Evolutionary conservation across 2,113 vertebrate species (phyloP).

Genomic region (Zootoca vivipara): DNA sequence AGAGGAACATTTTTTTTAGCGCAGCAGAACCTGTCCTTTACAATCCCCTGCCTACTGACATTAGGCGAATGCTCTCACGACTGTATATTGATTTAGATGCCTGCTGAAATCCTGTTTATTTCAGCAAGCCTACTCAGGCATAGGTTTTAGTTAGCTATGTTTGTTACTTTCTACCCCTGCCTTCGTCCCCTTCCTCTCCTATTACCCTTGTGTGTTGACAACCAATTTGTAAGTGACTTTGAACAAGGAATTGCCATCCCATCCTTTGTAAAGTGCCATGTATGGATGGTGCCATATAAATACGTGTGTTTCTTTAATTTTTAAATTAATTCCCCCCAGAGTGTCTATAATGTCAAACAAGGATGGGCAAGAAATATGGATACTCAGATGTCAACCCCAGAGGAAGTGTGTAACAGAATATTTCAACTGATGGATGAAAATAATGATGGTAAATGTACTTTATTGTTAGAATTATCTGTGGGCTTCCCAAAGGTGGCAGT

Average conservation of each 20-base stretch:
- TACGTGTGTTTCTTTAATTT: not conserved
- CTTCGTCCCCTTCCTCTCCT: not conserved
- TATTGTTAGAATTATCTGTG: not conserved
- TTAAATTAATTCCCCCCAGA: constrained; percentile 36
- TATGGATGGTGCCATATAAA: not conserved
- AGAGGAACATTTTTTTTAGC: too few species aligned
- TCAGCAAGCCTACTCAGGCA: too few species aligned
- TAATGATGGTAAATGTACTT: constrained; percentile 66
- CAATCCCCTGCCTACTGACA: too few species aligned
- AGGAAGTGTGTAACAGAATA: constrained; percentile 73
- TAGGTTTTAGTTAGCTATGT: too few species aligned
- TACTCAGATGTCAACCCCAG: constrained; percentile 42
- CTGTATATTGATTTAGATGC: too few species aligned
- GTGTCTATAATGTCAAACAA: constrained; percentile 72
- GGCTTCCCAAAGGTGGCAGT: not conserved
- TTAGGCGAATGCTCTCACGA: too few species aligned
- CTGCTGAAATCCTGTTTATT: too few species aligned
- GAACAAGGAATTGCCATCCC: not conserved
- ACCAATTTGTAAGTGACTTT: not conserved
- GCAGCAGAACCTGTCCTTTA: too few species aligned
- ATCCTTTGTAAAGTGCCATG: not conserved
- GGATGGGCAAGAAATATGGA: constrained; percentile 52
- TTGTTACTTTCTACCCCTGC: too few species aligned
- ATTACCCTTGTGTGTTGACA: not conserved
- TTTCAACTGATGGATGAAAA: constrained; percentile 76